Conservation (phyloP, 2,888 invertebrate genomes). For the Epsilonema sp. region DNA sequence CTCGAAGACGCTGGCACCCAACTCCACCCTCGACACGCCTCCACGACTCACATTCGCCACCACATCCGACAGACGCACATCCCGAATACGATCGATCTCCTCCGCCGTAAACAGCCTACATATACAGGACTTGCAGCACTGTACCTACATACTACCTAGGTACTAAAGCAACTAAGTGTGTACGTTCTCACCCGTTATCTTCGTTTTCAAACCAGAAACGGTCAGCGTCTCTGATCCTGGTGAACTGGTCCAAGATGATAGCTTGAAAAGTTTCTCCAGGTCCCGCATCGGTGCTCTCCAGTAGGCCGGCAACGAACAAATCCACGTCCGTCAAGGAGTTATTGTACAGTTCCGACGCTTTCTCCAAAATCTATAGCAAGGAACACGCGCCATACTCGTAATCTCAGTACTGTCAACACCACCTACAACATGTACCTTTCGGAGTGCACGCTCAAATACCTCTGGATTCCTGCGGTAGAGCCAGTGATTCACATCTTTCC, state of each 20-base stretch:
- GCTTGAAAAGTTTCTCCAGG: slow-evolving; percentile 38
- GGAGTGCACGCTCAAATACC: too few relatives aligned
- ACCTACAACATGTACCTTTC: too few relatives aligned
- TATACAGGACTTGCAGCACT: too few relatives aligned
- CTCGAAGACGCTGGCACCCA: neutral
- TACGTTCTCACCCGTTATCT: slow-evolving; percentile 15
- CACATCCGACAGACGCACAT: slow-evolving; percentile 14
- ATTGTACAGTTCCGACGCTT: slow-evolving; percentile 29
- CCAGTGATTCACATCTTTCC: slow-evolving; percentile 16
- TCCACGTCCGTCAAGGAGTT: slow-evolving; percentile 36
- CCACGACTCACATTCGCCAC: too few relatives aligned
- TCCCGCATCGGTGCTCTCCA: slow-evolving; percentile 36
- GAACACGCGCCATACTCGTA: too few relatives aligned
- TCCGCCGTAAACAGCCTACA: slow-evolving; percentile 35
- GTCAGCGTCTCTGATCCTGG: slow-evolving; percentile 40
- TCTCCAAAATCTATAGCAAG: slow-evolving; percentile 15
- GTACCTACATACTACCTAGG: too few relatives aligned
- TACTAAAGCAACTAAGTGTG: too few relatives aligned
- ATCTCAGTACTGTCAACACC: too few relatives aligned
- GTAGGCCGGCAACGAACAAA: slow-evolving; percentile 40
- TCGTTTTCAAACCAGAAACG: slow-evolving; percentile 42
- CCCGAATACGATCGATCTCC: slow-evolving; percentile 35
- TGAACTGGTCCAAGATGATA: slow-evolving; percentile 40
- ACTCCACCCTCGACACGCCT: too few relatives aligned
- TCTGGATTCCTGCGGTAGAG: neutral